Base-by-base conservation (phyloP, 2,113 vertebrate genomes). In the Burhinus bistriatus region DNA sequence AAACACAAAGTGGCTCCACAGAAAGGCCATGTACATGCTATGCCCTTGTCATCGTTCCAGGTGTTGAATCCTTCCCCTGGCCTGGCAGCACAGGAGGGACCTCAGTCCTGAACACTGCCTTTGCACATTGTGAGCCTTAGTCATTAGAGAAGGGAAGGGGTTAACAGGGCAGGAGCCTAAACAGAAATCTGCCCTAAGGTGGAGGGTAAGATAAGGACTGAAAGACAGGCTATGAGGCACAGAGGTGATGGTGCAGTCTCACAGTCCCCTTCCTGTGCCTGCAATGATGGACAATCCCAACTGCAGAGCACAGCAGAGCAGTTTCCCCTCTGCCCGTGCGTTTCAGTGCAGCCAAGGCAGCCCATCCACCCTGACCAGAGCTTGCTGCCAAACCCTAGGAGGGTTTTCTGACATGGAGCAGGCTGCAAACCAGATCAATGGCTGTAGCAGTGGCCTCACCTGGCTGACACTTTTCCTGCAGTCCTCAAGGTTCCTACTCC, bases 311-410 rank as follows among this genome's bases (percentile, higher is more conserved):
- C 2, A 1, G 58, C 12, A 10, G 22, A 68, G 54, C 80, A 22
- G 25, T 13, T n/a, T 47, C 40, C 30, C 15, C 54, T n/a, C 58
- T 17, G 26, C n/a, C 59, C 2, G 0, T 2, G 13, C 42, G 30
- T 25, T 49, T 44, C 18, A 1, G 62, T 27, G 90, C 9, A 22
- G 72, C 26, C 57, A 6, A 19, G n/a, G n/a, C 51, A 85, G 86
- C 52, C 52, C 5, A 1, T 21, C 59, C 44, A 27, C 26, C 27
- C 34, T 5, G 3, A 20, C 17, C 68, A 29, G 3, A 9, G 38
- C 52, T 55, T 58, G 18, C 6, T 72, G 40, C 22, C 54, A 72
- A 27, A 26, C 8, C 40, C 44, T 38, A 9, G 15, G 32, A 72
- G 38, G 30, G 25, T 25, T 68, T 83, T 83, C 81, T 76, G 62